These are phyloP conservation scores for Anguilla megastoma DNA, from an alignment of 2,797 vertebrate species.

Conservation along the genomic window DNA sequence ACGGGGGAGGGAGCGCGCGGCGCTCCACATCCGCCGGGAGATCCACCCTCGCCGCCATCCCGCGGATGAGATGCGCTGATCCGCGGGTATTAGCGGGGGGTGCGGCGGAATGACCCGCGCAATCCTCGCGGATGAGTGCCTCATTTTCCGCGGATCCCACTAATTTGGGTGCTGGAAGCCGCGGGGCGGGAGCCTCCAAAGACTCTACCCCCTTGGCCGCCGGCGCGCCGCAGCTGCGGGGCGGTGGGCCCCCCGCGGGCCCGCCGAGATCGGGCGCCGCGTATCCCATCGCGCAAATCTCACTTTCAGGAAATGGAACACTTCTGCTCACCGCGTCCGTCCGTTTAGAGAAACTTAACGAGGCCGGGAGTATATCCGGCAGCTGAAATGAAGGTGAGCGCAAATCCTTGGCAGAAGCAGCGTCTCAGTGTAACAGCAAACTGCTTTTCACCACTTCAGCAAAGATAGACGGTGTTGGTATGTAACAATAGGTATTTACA, in stretches of 20 bases:
- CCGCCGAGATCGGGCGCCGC: slow-evolving; percentile 31
- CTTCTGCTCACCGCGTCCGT: background rate
- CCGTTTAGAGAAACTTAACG: slow-evolving; percentile 17
- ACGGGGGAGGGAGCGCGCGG: slow-evolving; percentile 14
- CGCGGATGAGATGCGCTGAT: slow-evolving; percentile 49
- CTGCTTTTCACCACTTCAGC: slow-evolving; percentile 4
- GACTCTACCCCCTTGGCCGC: slow-evolving; percentile 1
- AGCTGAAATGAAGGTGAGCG: background rate
- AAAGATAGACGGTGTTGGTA: background rate
- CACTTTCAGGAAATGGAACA: slow-evolving; percentile 27
- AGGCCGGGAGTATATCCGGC: background rate
- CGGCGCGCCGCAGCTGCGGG: slow-evolving; percentile 23
- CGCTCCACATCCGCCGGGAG: slow-evolving; percentile 50
- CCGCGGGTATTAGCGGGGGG: slow-evolving; percentile 53
- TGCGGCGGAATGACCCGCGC: slow-evolving; percentile 53
- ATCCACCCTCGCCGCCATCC: slow-evolving; percentile 46
- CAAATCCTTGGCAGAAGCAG: slow-evolving; percentile 21
- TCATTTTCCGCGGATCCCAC: slow-evolving; percentile 57
- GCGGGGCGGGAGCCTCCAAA: slow-evolving; percentile 37
- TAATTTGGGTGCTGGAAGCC: slow-evolving; percentile 51
- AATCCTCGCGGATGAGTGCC: slow-evolving; percentile 59
- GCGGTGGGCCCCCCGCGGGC: slow-evolving; percentile 27
- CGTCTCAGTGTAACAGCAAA: slow-evolving; percentile 9
- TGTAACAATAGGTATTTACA: background rate
- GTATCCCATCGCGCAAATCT: slow-evolving; percentile 34